A percentile compares a stretch with the other conserved stretches of the same genome.
phyloP scores from a whole-genome alignment of 2,888 invertebrate species.

The Orthosia incerta region DNA sequence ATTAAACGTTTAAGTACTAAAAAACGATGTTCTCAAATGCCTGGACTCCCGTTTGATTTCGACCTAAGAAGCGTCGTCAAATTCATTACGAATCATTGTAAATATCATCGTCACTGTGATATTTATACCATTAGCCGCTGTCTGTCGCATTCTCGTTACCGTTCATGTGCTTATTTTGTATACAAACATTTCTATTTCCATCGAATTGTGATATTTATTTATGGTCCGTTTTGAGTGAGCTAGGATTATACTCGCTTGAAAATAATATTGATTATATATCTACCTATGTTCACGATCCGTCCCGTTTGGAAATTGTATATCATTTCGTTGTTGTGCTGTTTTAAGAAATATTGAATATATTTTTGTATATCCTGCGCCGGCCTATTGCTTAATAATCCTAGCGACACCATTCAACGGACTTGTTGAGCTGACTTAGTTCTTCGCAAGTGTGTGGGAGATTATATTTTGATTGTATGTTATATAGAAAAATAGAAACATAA shows the following conservation, averaged over 20 bases:
- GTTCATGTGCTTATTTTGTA: conserved; percentile 55
- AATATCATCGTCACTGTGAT: conserved; percentile 76
- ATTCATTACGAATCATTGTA: conserved; percentile 64
- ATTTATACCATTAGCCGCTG: conserved; percentile 65
- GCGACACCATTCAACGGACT: conserved; percentile 26
- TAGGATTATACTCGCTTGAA: conserved; percentile 33
- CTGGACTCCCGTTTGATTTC: conserved; percentile 42
- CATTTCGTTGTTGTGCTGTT: conserved; percentile 9
- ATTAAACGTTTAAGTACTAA: not conserved
- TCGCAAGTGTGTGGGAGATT: conserved; percentile 47
- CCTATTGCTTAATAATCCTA: conserved; percentile 42
- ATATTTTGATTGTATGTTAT: conserved; percentile 12
- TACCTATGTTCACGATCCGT: conserved; percentile 41
- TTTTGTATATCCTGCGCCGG: conserved; percentile 5
- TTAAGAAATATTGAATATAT: conserved; percentile 8
- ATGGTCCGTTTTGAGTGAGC: conserved; percentile 33
- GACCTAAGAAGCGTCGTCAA: not conserved
- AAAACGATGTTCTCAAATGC: conserved; percentile 31
- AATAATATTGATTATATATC: not conserved
- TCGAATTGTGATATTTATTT: conserved; percentile 66
- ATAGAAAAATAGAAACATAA: too few species aligned
- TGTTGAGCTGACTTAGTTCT: conserved; percentile 48
- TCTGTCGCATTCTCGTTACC: conserved; percentile 32
- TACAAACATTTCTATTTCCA: conserved; percentile 61
- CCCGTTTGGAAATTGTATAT: conserved; percentile 13